phyloP scores from a whole-genome alignment of 1,140 invertebrate species.

The Tenebrio molitor region DNA sequence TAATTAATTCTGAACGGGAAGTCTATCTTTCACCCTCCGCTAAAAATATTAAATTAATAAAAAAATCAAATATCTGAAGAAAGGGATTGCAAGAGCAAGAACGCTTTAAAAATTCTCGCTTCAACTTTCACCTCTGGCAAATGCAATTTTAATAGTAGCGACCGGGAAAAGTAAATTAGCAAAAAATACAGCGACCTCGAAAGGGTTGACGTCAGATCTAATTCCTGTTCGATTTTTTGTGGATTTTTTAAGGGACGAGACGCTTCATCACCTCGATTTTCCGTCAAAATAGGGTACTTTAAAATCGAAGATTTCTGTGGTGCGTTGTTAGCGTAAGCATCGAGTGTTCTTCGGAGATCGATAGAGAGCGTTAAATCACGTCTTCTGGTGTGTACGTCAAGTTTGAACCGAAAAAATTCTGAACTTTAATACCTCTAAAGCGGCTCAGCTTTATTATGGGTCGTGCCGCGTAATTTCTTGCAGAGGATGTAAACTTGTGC shows the following conservation, averaged over 20 bases:
- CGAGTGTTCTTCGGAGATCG: neutral
- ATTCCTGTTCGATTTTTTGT: neutral
- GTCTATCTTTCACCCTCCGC: no score
- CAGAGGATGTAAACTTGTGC: conserved; percentile 5
- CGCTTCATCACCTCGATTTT: neutral
- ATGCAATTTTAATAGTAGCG: conserved; percentile 32
- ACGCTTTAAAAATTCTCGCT: conserved; percentile 17
- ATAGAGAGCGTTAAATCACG: conserved; percentile 3
- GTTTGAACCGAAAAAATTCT: conserved; percentile 1
- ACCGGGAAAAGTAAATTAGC: conserved; percentile 14
- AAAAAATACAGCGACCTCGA: conserved; percentile 16
- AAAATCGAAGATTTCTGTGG: neutral
- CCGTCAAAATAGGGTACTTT: neutral
- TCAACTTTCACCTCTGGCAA: conserved; percentile 6
- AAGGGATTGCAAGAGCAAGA: conserved; percentile 8
- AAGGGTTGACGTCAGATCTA: conserved; percentile 9
- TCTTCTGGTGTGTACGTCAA: conserved; percentile 12
- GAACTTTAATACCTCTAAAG: conserved; percentile 9
- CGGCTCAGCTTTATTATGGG: conserved; percentile 12
- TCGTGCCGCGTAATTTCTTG: neutral
- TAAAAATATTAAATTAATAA: conserved; percentile 4
- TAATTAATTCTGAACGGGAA: no score
- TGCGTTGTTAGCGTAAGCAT: conserved; percentile 4
- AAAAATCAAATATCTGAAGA: neutral
- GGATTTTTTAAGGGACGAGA: neutral